A percentile compares a stretch with the other conserved stretches of the same genome.
Evolutionary conservation across 2,113 vertebrate species (phyloP).

Genomic region (Elachura formosa): DNA sequence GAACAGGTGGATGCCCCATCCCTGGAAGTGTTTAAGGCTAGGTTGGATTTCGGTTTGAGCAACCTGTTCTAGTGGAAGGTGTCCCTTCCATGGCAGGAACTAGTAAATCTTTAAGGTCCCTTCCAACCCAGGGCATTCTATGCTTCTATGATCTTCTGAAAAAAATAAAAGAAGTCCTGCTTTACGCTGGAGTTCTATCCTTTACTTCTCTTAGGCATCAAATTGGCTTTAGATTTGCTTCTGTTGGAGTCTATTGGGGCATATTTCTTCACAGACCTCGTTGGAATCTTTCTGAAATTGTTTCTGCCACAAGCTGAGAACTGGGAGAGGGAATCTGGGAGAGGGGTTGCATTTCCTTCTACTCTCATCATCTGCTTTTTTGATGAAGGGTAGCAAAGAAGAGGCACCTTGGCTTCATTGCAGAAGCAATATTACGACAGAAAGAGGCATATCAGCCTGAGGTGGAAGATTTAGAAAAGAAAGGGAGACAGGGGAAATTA

Average conservation of each 20-base stretch:
- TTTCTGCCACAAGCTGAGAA: not conserved
- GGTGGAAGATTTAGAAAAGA: not conserved
- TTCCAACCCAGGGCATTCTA: not conserved
- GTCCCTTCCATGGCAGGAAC: not conserved
- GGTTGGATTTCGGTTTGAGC: not conserved
- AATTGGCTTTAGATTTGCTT: not conserved
- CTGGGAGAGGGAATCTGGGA: not conserved
- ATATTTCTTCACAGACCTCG: not conserved
- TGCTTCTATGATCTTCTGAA: not conserved
- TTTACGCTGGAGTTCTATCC: not conserved
- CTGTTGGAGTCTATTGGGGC: not conserved
- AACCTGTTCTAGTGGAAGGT: not conserved
- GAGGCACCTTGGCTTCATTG: not conserved
- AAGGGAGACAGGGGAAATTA: not conserved
- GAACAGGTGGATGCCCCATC: accelerated
- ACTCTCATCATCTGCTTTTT: accelerated
- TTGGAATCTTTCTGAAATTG: not conserved
- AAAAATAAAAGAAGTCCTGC: not conserved
- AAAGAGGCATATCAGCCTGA: not conserved
- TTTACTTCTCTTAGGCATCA: not conserved
- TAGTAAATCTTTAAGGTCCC: not conserved
- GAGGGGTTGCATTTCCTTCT: not conserved
- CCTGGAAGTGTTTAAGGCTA: not conserved
- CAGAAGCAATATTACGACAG: not conserved
- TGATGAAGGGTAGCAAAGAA: not conserved